Base-by-base conservation (phyloP, 1,140 invertebrate genomes). In the Drosophila mayri region DNA sequence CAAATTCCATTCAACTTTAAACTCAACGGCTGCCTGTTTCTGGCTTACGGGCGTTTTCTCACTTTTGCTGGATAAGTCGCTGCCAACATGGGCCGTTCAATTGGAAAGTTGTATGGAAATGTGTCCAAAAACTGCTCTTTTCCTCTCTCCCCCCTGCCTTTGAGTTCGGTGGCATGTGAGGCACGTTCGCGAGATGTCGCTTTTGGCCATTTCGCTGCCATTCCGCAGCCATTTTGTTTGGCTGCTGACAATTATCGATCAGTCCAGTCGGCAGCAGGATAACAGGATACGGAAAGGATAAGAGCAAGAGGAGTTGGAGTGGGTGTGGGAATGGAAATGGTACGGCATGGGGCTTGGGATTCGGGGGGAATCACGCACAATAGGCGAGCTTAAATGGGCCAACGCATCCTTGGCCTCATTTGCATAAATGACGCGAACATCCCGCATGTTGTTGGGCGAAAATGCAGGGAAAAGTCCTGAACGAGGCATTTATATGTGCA, bases 401-500 rank as follows among this genome's bases (percentile, higher is more conserved):
- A 82, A 60, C 58, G 85, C 86, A 85, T 90, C 81, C 70, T 85
- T 90, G 85, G 81, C 67, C 81, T 90, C 85, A 90, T 90, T 90
- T 90, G 78, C 85, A 90, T 90, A 90, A 90, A 90, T 85, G 86
- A 79, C 81, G 74, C 64, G 66, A 55, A 74, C 60, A 77, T 77
- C 75, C 75, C 76, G 66, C 76, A 79, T 71, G 75, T 74, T 74
- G 41, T 63, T 47, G 41, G n/a, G 35, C 47, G 55, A 57, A 68
- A 65, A 70, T 59, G 54, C 50, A 67, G 30, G 38, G 63, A 52
- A 71, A 57, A 52, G 52, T 30, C 73, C 61, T 38, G 61, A 76
- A 76, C 62, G 52, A 66, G 64, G 37, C 73, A 68, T 77, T 77
- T 77, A 77, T 68, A 77, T 77, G 74, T 76, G 49, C 60, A 79